A percentile compares a stretch with the other conserved stretches of the same genome.
Conservation (phyloP, 1,140 invertebrate species). For the Lasioglossum albipes region DNA sequence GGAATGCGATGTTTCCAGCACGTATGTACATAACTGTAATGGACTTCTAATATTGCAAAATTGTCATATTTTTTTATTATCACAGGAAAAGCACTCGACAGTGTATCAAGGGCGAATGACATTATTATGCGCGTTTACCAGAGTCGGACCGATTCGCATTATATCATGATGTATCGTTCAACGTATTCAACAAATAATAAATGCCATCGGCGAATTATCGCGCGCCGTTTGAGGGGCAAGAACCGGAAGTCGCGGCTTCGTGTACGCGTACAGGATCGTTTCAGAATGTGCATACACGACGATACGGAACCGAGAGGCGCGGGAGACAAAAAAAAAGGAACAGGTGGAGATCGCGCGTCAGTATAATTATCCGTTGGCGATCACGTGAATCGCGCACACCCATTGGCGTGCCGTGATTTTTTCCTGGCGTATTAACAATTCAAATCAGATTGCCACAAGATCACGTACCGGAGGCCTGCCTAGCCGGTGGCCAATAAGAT, state of each 20-base stretch:
- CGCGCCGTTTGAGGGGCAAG: neutral
- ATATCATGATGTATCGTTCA: neutral
- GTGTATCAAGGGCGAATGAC: slow-evolving; percentile 30
- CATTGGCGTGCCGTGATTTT: slow-evolving; percentile 55
- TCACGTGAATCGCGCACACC: slow-evolving; percentile 49
- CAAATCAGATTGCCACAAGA: slow-evolving; percentile 75
- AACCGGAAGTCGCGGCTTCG: neutral
- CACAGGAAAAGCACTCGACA: neutral
- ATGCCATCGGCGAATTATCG: neutral
- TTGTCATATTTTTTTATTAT: slow-evolving; percentile 18
- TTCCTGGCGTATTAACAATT: slow-evolving; percentile 70
- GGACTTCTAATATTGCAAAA: slow-evolving; percentile 10
- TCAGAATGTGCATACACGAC: neutral
- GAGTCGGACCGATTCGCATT: neutral
- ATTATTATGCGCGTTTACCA: slow-evolving; percentile 33
- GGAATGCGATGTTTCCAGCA: too few species aligned
- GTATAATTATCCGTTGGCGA: slow-evolving; percentile 18
- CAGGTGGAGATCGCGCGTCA: slow-evolving; percentile 19
- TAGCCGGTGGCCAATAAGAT: slow-evolving; percentile 63
- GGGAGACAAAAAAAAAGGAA: neutral
- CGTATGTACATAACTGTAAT: neutral
- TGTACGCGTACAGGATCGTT: neutral
- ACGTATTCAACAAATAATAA: neutral
- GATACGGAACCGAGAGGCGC: neutral
- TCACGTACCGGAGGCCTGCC: slow-evolving; percentile 74